Evolutionary conservation across 1,140 invertebrate genomes (phyloP), one percentile per base, ranked within the genome.

Genomic region (Ceratosolen solmsi): DNA sequence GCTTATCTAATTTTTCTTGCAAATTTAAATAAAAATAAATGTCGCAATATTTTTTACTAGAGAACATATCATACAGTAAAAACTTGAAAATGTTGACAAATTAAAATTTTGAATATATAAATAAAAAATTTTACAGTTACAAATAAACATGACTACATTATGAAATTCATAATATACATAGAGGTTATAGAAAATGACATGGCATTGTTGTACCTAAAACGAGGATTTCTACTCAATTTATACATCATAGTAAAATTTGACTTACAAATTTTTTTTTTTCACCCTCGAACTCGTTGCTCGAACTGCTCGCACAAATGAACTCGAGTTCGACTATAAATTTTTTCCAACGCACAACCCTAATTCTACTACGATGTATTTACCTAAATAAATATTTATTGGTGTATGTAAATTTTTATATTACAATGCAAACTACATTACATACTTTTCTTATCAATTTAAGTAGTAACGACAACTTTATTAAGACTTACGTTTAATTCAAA

Each of bases 231-330:
- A 41, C 49, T 71, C 63, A 79, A 79, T 79, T 72, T 79, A 58
- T 49, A 79, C 51, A 13, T 3, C 49, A 33, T 30, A 15, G 36
- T 17, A 7, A 30, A 51, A 68, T 81, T 81, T 81, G 58, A 81
- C 72, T 81, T 33, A 41, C 71, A 81, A 60, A 81, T 81, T 81
- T 75, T 80, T 33, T 73, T 81, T 75, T 75, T 63, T 38, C 15
- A 27, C n/a, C 63, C 3, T 49, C 13, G 15, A 33, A 49, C 11
- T 41, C 27, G 7, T 27, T 22, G 1, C 27, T 13, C 15, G 13
- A 33, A 49, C 60, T 65, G 51, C 49, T 13, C 0, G 22, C 46
- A 20, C 15, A 54, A 51, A 56, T 25, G 25, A 38, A 79, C 1
- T 54, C 75, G 8, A 36, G 30, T 71, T 56, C 22, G 25, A 51